Percentiles rank a stretch among this genome's conserved stretches.
Evolutionary conservation across 2,888 invertebrate species (phyloP).

Genomic region (Drosophila barbarae): DNA sequence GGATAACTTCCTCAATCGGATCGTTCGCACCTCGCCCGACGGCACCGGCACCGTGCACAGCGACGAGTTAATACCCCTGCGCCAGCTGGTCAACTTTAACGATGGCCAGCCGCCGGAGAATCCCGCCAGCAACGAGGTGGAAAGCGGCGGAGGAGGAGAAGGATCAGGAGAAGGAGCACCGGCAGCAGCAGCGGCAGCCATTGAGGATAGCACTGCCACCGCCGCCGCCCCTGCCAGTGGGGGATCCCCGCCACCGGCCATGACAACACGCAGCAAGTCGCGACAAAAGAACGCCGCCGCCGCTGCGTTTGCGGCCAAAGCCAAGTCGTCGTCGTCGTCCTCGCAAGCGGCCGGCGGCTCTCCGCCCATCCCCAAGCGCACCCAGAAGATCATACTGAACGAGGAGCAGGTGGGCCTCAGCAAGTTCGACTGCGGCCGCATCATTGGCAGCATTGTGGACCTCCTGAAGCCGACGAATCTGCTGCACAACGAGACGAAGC

Average conservation of each 20-base stretch:
- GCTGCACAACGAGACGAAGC: constrained; percentile 86
- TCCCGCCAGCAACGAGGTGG: not conserved
- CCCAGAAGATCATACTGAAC: constrained; percentile 64
- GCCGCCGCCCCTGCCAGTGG: not conserved
- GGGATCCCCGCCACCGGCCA: constrained; percentile 37
- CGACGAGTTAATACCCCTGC: constrained; percentile 60
- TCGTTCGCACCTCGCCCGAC: constrained; percentile 48
- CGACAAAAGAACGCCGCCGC: constrained; percentile 64
- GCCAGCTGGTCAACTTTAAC: constrained; percentile 56
- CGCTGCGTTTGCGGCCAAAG: constrained; percentile 55
- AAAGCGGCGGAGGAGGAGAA: not conserved
- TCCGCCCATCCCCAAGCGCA: constrained; percentile 57
- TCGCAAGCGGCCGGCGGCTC: not conserved
- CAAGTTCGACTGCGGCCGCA: constrained; percentile 74
- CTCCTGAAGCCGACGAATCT: constrained; percentile 84
- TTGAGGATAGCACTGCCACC: not conserved
- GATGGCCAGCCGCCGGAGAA: constrained; percentile 24
- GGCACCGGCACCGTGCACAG: constrained; percentile 43
- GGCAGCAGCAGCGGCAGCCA: not conserved
- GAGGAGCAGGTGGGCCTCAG: constrained; percentile 76
- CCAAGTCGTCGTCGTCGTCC: constrained; percentile 9
- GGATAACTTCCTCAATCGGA: constrained; percentile 63
- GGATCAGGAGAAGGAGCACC: not conserved
- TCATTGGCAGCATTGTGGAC: constrained; percentile 82
- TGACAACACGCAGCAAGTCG: constrained; percentile 60